Conservation (phyloP, 2,113 vertebrate genomes). For the Cryptoleucopteryx plumbea region DNA sequence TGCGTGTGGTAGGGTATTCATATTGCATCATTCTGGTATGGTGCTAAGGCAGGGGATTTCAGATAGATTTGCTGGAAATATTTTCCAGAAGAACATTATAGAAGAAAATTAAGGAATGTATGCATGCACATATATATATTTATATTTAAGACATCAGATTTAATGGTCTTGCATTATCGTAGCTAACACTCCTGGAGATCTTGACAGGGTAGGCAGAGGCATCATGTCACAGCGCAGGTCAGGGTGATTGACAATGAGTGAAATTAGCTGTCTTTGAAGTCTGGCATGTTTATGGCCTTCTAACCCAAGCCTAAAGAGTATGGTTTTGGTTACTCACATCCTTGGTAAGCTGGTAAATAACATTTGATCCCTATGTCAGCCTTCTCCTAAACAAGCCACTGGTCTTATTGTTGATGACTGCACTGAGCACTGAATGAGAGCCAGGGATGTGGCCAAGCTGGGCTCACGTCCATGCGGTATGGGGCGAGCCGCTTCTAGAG, state of each 20-base stretch:
- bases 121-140: background rate
- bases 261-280: background rate
- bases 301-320: background rate
- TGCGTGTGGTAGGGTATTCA: background rate
- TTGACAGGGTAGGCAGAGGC: background rate
- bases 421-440: background rate
- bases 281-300: background rate
- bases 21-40: background rate
- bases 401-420: background rate
- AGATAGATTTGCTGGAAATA: background rate
- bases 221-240: background rate
- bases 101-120: background rate
- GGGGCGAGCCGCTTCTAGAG: background rate
- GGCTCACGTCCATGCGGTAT: background rate
- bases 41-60: background rate
- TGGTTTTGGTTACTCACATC: background rate
- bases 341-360: background rate
- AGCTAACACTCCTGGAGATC: background rate
- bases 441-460: background rate
- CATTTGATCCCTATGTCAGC: background rate
- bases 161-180: background rate
- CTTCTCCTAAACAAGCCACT: background rate
- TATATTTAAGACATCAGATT: background rate
- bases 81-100: background rate
- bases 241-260: background rate